phyloP scores from a whole-genome alignment of 2,113 vertebrate genomes.

The Syngnathus typhle region DNA sequence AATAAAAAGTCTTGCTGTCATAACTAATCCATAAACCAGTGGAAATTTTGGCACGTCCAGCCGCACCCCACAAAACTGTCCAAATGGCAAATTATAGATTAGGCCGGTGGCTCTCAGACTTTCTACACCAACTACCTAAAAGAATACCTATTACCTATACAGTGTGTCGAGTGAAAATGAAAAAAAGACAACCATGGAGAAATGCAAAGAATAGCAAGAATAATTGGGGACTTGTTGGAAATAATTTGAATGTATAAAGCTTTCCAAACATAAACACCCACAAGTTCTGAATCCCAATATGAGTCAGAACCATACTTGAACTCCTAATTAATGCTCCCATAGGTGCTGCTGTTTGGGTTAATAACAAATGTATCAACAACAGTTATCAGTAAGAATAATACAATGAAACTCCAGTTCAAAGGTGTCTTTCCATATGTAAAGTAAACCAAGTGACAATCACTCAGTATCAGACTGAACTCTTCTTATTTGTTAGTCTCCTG shows the following conservation, averaged over 20 bases:
- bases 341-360: background rate
- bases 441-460: background rate
- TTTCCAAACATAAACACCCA: no score
- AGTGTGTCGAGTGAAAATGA: no score
- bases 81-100: background rate
- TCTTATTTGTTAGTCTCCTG: constrained; percentile 4
- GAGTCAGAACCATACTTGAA: background rate
- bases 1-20: background rate
- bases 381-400: background rate
- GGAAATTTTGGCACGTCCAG: no score
- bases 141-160: no score
- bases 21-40: background rate
- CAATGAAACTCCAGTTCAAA: background rate
- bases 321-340: background rate
- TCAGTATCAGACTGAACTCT: constrained; percentile 19
- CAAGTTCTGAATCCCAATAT: no score
- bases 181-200: no score
- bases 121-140: no score
- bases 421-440: background rate
- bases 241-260: no score
- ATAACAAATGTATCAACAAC: background rate
- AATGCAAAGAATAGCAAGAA: no score
- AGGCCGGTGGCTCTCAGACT: no score
- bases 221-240: no score
- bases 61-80: background rate